Conservation (phyloP, 2,113 vertebrate genomes). For the Pedetes capensis region DNA sequence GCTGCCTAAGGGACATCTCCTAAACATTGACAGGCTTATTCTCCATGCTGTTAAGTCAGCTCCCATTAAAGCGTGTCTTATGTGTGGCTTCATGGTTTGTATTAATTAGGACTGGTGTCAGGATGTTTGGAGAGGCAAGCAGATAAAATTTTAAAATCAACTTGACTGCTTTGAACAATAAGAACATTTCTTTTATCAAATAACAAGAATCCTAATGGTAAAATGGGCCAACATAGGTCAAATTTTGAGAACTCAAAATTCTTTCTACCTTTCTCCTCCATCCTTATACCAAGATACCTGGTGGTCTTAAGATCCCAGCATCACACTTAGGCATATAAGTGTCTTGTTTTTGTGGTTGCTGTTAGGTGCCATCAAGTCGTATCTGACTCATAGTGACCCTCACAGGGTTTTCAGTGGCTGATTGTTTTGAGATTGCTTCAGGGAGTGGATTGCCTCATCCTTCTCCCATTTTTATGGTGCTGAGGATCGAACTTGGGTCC, state of each 20-base stretch:
- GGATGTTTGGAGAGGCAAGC: background rate
- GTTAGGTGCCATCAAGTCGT: no score
- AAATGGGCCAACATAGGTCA: background rate
- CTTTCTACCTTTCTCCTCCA: background rate
- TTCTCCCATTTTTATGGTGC: no score
- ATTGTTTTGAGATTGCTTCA: no score
- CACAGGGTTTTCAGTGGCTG: no score
- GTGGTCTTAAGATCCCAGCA: background rate
- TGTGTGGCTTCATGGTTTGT: background rate
- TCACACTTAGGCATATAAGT: background rate
- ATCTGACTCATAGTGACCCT: no score
- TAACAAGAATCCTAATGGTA: background rate
- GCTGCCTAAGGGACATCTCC: background rate
- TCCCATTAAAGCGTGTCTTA: background rate
- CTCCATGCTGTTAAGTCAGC: background rate
- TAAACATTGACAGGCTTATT: background rate
- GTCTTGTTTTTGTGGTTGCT: no score
- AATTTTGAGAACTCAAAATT: background rate
- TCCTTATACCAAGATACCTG: background rate
- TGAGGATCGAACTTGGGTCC: no score
- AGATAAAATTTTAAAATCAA: constrained; percentile 35
- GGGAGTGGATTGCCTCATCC: no score
- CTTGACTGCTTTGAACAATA: background rate
- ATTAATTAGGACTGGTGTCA: background rate
- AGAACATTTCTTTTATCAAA: background rate